Conservation (phyloP, 1,140 invertebrate species). For the Marisa cornuarietis region DNA sequence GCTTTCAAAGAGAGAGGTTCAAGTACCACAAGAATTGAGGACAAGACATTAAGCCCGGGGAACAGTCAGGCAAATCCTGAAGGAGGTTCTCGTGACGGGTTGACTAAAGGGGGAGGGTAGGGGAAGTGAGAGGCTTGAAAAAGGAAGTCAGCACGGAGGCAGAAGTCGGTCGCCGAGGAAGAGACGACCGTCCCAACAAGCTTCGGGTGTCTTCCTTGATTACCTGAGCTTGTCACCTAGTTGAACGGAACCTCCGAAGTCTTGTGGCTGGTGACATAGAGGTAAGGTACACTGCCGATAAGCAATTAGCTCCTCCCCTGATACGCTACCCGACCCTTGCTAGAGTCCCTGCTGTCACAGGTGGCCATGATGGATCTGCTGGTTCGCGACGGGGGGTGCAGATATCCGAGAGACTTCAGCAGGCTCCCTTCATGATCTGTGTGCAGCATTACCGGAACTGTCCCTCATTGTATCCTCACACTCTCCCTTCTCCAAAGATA, state of each 20-base stretch:
- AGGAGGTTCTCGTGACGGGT: no score
- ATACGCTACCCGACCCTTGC: constrained; percentile 5
- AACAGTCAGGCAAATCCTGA: no score
- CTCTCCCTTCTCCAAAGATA: neutral
- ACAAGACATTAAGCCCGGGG: no score
- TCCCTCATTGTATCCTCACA: neutral
- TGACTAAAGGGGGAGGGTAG: neutral
- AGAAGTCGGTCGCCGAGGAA: neutral
- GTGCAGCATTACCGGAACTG: neutral
- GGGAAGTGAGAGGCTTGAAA: neutral
- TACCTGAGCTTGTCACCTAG: neutral
- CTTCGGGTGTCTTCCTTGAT: no score
- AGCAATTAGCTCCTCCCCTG: constrained; percentile 15
- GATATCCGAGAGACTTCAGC: constrained; percentile 1
- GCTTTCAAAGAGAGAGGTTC: no score
- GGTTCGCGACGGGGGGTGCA: neutral
- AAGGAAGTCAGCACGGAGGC: neutral
- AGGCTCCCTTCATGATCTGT: neutral
- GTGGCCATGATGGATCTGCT: constrained; percentile 3
- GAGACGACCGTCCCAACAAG: no score
- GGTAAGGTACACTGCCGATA: constrained; percentile 1
- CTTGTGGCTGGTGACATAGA: neutral
- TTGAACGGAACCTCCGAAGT: neutral
- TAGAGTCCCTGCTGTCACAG: neutral
- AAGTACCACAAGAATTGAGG: no score